Evolutionary conservation across 2,113 vertebrate genomes (phyloP), one percentile per base, ranked within the genome.

Genomic region (Clarias batrachus): DNA sequence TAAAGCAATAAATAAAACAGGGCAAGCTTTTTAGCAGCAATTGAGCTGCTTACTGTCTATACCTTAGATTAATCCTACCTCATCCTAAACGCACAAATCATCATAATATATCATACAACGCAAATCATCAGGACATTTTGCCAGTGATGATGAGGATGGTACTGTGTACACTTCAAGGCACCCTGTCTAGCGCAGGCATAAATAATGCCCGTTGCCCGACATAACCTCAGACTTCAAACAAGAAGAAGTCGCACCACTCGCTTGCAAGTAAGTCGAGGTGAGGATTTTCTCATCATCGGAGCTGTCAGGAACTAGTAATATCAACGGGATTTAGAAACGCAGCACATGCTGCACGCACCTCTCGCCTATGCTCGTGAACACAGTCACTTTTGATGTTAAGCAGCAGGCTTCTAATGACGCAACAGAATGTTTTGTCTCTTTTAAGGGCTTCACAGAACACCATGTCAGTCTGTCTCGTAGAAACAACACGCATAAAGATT

Each of bases 201-300:
- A 78, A 85, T 81, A 89, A 71, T n/a, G 83, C 23, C 41, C 70
- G 65, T 83, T 81, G 41, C 30, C 76, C 30, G 84, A 83, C 81
- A 84, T 87, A 88, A 86, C 87, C 87, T 83, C 33, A 81, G 78
- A 89, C 83, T 84, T 90, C 80, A 90, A 87, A 89, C 62, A 77
- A 56, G 74, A 70, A 65, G 56, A 56, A 81, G 68, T 74, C 66
- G n/a, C 83, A 81, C 68, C 83, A 81, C 68, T 57, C 25, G 57
- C 78, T 23, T 37, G 86, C 60, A 62, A 89, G 82, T 81, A 63
- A 82, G 73, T 25, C 33, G 82, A 27, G 54, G 83, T 84, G 76
- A 83, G n/a, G 81, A 79, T 89, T 60, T 63, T 86, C 60, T 71
- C 71, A 74, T 81, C 83, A 21, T 85, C 74, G 0, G 5, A 25